These are phyloP conservation scores for Ivindomyrus marchei DNA, from an alignment of 2,113 vertebrate genomes.

Conservation along the genomic window DNA sequence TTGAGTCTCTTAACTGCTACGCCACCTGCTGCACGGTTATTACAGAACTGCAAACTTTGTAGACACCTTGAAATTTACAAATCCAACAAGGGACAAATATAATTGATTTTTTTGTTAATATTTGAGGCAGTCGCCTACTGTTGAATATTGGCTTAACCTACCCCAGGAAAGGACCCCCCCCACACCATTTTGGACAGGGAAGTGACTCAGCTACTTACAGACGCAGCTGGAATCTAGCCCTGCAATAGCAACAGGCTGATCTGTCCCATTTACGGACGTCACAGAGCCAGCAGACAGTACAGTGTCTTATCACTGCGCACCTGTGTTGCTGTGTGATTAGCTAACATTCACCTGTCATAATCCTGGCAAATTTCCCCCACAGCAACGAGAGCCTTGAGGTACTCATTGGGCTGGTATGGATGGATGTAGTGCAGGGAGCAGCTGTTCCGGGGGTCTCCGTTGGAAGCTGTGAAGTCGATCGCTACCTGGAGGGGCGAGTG, in stretches of 20 bases:
- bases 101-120: not conserved
- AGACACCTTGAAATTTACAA: not conserved
- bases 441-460: conserved; percentile 91
- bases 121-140: not conserved
- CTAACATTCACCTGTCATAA: conserved; percentile 83
- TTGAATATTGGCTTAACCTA: not conserved
- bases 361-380: conserved; percentile 98
- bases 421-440: conserved; percentile 98
- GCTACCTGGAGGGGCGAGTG: conserved; percentile 72
- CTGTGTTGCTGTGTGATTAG: not conserved
- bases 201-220: conserved; percentile 17
- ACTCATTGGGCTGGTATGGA: conserved; percentile 93
- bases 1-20: not conserved
- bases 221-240: conserved; percentile 30
- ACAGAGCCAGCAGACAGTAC: not conserved
- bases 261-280: not conserved
- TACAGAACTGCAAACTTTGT: not conserved
- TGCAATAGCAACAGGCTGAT: conserved; percentile 1
- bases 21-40: not conserved
- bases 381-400: conserved; percentile 92
- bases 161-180: not conserved
- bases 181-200: not conserved
- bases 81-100: not conserved
- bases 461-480: conserved; percentile 95
- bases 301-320: not conserved